Evolutionary conservation across 2,888 invertebrate species (phyloP).

Genomic region (Eledona agricola): DNA sequence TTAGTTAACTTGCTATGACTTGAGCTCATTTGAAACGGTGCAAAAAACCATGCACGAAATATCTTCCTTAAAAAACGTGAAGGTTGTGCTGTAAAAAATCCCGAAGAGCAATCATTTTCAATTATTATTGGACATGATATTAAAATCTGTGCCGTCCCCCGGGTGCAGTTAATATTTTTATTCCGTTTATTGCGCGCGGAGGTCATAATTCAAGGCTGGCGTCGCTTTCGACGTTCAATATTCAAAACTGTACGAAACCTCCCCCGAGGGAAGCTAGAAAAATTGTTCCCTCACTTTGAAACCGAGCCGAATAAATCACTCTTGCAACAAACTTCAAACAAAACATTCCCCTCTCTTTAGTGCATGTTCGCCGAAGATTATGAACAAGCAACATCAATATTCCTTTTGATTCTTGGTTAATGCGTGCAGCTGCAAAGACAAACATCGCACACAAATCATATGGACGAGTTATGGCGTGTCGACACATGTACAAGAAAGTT

Average conservation of each 20-base stretch:
- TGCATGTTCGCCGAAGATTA: slow-evolving; percentile 35
- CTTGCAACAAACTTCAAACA: slow-evolving; percentile 45
- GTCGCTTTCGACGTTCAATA: slow-evolving; percentile 43
- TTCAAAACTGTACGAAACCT: slow-evolving; percentile 42
- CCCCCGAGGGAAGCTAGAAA: slow-evolving; percentile 43
- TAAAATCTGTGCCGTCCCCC: no score
- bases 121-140: no score
- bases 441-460: slow-evolving; percentile 47
- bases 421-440: slow-evolving; percentile 37
- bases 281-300: slow-evolving; percentile 46
- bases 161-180: no score
- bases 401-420: slow-evolving; percentile 35
- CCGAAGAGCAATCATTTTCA: no score
- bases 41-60: no score
- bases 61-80: no score
- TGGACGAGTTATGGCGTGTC: slow-evolving; percentile 44
- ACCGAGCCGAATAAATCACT: slow-evolving; percentile 49
- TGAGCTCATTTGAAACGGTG: no score
- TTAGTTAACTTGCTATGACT: no score
- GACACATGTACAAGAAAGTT: slow-evolving; percentile 46
- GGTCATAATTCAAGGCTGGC: slow-evolving; percentile 18
- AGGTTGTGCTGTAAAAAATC: no score
- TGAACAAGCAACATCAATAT: slow-evolving; percentile 39
- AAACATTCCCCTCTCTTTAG: slow-evolving; percentile 38
- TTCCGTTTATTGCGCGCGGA: no score